Conservation (phyloP, 2,888 invertebrate genomes). For the Xestobium rufovillosum region DNA sequence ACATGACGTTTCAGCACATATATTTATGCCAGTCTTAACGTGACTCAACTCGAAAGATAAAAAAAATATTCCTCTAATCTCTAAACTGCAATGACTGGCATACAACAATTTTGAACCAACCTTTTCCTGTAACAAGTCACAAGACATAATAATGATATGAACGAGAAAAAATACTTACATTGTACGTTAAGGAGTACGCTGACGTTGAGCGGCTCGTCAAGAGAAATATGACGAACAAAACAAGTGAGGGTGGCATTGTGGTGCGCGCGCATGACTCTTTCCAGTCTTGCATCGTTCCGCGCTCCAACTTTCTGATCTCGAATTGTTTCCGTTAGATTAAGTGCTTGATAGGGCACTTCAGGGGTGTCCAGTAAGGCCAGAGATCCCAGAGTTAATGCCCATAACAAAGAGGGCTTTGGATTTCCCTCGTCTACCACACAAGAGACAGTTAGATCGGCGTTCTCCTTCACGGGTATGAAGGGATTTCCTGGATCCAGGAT, state of each 20-base stretch:
- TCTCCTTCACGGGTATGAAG: constrained; percentile 81
- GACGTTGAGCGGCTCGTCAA: constrained; percentile 50
- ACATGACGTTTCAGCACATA: too few species aligned
- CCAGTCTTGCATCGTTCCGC: constrained; percentile 58
- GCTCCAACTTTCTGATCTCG: constrained; percentile 43
- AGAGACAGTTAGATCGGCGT: constrained; percentile 70
- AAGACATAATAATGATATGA: too few species aligned
- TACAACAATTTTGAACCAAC: too few species aligned
- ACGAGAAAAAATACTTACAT: constrained; percentile 49
- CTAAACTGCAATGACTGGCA: too few species aligned
- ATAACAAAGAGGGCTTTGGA: constrained; percentile 58
- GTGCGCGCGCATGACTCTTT: constrained; percentile 71
- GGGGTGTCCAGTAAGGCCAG: constrained; percentile 52
- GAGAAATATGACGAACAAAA: constrained; percentile 63
- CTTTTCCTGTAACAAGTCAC: too few species aligned
- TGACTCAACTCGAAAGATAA: too few species aligned
- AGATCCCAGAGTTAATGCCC: constrained; percentile 57
- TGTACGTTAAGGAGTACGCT: constrained; percentile 57
- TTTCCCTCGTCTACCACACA: constrained; percentile 82
- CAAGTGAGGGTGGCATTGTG: constrained; percentile 83
- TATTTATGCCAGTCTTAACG: too few species aligned
- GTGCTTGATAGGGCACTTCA: constrained; percentile 48
- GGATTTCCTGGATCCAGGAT: constrained; percentile 79
- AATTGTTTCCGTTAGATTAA: constrained; percentile 42
- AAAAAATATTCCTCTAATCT: too few species aligned